Base-by-base conservation (phyloP, 2,888 invertebrate species). In the Dasypogon diadema region DNA sequence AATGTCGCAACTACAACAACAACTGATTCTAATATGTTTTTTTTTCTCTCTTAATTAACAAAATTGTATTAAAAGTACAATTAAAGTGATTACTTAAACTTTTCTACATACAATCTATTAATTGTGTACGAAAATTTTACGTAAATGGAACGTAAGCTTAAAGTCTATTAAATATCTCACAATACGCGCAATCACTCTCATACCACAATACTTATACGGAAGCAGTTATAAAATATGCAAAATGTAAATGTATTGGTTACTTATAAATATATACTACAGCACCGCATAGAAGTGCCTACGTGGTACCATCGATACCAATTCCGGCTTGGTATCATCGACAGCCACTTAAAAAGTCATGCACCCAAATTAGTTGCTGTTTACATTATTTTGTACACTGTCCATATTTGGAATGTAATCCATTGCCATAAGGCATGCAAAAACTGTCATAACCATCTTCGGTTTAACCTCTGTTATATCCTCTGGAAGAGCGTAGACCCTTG, bases 381-480 rank as follows among this genome's bases (percentile, higher is more conserved):
- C 81, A 78, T 83, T 83, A 77, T 80, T 79, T 80, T 83, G 85
- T 24, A 86, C 85, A 78, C 85, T 86, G 78, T 93, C 94, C 93
- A 95, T 93, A 83, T 92, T 91, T 79, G 97, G 97, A 82, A 96
- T 91, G 87, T 97, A 97, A 88, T 98, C 98, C 83, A 96, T 90
- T 26, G 97, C 96, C 99, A 99, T 99, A 83, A 99, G 90, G 85
- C 99, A 99, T 26, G 99, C 99, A 88, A 99, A 99, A 80, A 99
- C 95, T 2, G 99, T 99, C 98, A 99, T 97, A 77, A 99, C 95
- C 98, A 99, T 97, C 88, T 98, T 99, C 75, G 93, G 95, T 86
- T 99, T 99, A 21, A 97, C 93, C 88, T 99, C 98, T 42, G 97
- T 95, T 83, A 99, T 98, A 88, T 99, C 99, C 86, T 99, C 99